Evolutionary conservation across 2,113 vertebrate genomes (phyloP).

Genomic region (Rhinoptilus africanus): DNA sequence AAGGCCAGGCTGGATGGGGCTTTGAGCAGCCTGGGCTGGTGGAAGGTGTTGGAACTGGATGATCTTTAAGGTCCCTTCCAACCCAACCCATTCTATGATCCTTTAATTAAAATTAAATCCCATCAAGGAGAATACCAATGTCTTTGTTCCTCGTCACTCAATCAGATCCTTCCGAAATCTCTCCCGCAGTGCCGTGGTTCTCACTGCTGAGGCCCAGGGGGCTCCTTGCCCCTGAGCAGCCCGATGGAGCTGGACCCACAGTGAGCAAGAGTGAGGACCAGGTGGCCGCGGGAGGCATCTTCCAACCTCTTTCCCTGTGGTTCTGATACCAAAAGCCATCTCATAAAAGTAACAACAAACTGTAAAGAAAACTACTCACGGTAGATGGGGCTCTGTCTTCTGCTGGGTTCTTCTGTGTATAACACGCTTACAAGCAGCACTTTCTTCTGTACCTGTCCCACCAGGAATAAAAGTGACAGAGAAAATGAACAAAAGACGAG

Average conservation of each 20-base stretch:
- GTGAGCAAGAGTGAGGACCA: neutral
- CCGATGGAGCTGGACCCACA: rapidly evolving
- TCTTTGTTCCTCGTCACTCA: neutral
- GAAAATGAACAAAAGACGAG: neutral
- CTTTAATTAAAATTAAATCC: neutral
- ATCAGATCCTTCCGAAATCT: neutral
- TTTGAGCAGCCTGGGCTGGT: neutral
- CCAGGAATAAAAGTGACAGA: neutral
- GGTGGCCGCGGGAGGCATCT: neutral
- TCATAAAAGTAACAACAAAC: neutral
- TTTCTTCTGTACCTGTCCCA: neutral
- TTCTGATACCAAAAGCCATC: neutral
- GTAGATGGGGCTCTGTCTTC: neutral
- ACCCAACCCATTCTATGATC: neutral
- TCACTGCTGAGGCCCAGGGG: neutral
- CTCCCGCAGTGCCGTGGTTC: rapidly evolving
- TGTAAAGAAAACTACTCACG: neutral
- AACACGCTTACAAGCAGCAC: neutral
- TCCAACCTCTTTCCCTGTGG: neutral
- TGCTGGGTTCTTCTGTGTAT: neutral
- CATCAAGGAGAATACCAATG: neutral
- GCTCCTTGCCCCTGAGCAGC: neutral
- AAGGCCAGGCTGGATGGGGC: neutral
- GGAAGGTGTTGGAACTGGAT: neutral
- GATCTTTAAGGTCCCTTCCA: neutral